Base-by-base conservation (phyloP, 2,797 vertebrate genomes). In the Sebastes iracundus region DNA sequence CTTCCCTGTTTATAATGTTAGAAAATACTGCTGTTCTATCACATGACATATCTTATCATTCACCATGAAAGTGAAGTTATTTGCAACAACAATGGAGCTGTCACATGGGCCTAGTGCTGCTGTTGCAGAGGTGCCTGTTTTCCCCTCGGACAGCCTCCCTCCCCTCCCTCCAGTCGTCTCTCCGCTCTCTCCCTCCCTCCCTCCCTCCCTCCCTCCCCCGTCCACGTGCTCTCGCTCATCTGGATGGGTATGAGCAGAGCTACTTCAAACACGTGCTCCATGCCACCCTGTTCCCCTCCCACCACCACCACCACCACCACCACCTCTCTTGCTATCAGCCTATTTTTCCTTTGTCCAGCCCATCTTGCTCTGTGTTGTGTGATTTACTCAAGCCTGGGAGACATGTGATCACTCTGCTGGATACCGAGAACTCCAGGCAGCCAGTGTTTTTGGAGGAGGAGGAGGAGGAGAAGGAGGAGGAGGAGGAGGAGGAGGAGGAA, bases 371-470 rank as follows among this genome's bases (percentile, higher is more conserved):
- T 76, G 72, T 63, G 81, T 86, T 85, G 84, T 87, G 86, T 90
- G 90, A 91, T 91, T 88, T 90, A 88, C 86, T 90, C 77, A 76
- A 85, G 90, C 84, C 87, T 66, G 72, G 69, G 76, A 89, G 88
- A 92, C 94, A 95, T 93, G 92, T 94, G 93, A 94, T 91, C 91
- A 80, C 90, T 82, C 90, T 75, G 90, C 91, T 92, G 92, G 94
- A 93, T 92, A 94, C 90, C 85, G 68, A 79, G 88, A 91, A 92
- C 87, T 90, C 72, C 75, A 84, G 84, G 87, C 91, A 90, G 88
- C 71, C 88, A 65, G 82, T 93, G 92, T 90, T 93, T 91, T 91
- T 59, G 80, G 85, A 84, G 86, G 52, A 60, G 18, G 58, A 61
- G 78, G 85, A 84, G 85, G 49, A 46, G 79, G 85, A 84, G 83